Evolutionary conservation across 2,888 invertebrate species (phyloP).

Genomic region (Heliconius charithonia): DNA sequence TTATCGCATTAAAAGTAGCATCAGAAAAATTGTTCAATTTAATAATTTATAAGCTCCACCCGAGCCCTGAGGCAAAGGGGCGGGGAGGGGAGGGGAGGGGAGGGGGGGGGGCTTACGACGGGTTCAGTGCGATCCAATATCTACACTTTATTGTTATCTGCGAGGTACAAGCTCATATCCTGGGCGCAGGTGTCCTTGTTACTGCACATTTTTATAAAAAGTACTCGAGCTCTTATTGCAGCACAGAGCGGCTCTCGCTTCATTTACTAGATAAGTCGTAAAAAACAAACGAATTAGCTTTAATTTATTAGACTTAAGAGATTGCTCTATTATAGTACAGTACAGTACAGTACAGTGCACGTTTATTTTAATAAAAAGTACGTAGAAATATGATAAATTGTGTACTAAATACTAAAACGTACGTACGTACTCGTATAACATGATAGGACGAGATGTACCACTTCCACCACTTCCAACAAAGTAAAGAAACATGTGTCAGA

Average conservation of each 20-base stretch:
- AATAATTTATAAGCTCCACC: too few species aligned
- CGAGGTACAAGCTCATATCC: conserved; percentile 36
- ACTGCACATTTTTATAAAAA: conserved; percentile 31
- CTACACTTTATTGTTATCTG: conserved; percentile 29
- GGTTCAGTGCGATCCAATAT: conserved; percentile 34
- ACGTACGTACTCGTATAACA: too few species aligned
- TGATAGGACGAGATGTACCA: too few species aligned
- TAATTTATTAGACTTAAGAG: neutral
- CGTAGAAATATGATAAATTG: too few species aligned
- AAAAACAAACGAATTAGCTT: conserved; percentile 2
- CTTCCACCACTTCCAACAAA: too few species aligned
- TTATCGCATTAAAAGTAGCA: too few species aligned
- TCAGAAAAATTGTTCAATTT: too few species aligned
- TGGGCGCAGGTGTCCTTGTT: conserved; percentile 33
- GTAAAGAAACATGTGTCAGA: too few species aligned
- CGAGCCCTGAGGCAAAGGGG: neutral
- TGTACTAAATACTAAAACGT: too few species aligned
- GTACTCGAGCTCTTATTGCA: conserved; percentile 29
- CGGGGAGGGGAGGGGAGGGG: neutral
- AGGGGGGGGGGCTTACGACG: conserved; percentile 15
- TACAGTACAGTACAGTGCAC: neutral
- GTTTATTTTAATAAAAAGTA: too few species aligned
- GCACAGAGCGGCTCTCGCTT: conserved; percentile 16
- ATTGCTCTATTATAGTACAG: neutral
- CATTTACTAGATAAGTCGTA: neutral